Conservation (phyloP, 2,113 vertebrate genomes). For the Solea solea region DNA sequence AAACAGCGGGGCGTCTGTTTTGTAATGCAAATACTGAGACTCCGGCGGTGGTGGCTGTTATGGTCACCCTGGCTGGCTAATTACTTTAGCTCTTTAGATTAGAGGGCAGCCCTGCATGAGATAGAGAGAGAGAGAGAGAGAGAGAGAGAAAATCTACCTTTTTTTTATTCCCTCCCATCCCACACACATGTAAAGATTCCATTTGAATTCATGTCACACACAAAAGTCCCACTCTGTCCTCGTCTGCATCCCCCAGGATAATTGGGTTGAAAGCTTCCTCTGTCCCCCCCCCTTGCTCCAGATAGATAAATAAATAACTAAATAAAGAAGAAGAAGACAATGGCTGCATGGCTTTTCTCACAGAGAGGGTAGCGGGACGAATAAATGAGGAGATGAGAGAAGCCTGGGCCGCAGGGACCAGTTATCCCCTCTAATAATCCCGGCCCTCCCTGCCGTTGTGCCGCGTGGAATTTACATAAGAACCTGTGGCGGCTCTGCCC, state of each 20-base stretch:
- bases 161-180: slow-evolving; percentile 14
- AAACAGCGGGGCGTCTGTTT: slow-evolving; percentile 57
- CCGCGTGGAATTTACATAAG: slow-evolving; percentile 72
- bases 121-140: slow-evolving; percentile 40
- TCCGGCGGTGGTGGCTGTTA: slow-evolving; percentile 28
- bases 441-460: slow-evolving; percentile 55
- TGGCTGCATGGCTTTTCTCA: slow-evolving; percentile 54
- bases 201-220: slow-evolving; percentile 81
- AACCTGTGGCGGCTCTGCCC: slow-evolving; percentile 57
- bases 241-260: slow-evolving; percentile 70
- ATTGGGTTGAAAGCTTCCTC: slow-evolving; percentile 78
- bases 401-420: slow-evolving; percentile 64
- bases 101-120: slow-evolving; percentile 54
- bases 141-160: slow-evolving; percentile 1
- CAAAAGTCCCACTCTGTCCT: slow-evolving; percentile 67
- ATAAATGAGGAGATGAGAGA: slow-evolving; percentile 70
- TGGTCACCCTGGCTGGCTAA: slow-evolving; percentile 55
- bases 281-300: slow-evolving; percentile 49
- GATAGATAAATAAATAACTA: slow-evolving; percentile 71
- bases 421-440: slow-evolving; percentile 76
- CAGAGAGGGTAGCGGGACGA: slow-evolving; percentile 50
- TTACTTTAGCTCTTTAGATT: slow-evolving; percentile 66
- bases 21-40: slow-evolving; percentile 69
- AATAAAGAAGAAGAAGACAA: slow-evolving; percentile 52
- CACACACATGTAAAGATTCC: slow-evolving; percentile 66